Conservation (phyloP, 2,888 invertebrate species). For the Heliconius aoede region DNA sequence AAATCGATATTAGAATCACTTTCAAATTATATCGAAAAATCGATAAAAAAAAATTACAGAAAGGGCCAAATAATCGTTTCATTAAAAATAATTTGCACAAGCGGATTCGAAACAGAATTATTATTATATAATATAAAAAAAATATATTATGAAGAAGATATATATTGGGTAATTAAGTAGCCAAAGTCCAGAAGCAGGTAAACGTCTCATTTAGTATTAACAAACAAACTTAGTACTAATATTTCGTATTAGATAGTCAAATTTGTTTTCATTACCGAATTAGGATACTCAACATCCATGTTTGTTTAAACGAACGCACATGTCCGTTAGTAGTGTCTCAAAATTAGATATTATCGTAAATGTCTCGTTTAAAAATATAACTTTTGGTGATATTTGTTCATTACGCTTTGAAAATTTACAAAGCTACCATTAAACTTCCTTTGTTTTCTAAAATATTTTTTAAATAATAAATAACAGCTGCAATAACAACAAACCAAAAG, state of each 20-base stretch:
- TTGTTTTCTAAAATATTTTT: no score
- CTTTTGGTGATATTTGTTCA: constrained; percentile 20
- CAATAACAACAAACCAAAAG: neutral
- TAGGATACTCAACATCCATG: constrained; percentile 25
- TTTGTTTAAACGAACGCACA: constrained; percentile 41
- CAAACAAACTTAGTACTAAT: constrained; percentile 55
- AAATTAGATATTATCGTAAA: constrained; percentile 37
- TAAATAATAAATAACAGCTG: no score
- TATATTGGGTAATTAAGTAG: constrained; percentile 53
- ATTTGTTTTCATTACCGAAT: constrained; percentile 52
- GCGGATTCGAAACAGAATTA: neutral
- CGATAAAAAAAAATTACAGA: neutral
- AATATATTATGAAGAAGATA: neutral
- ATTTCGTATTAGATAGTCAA: constrained; percentile 68
- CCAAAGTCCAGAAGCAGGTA: constrained; percentile 62
- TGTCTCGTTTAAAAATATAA: constrained; percentile 18
- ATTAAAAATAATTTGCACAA: constrained; percentile 8
- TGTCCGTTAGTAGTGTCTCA: constrained; percentile 40
- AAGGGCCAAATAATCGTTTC: constrained; percentile 14
- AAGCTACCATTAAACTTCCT: no score
- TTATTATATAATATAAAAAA: neutral
- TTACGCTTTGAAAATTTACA: constrained; percentile 14
- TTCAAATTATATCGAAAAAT: neutral
- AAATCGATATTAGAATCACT: neutral
- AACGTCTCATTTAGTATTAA: constrained; percentile 60